A percentile compares a stretch with the other conserved stretches of the same genome.
Evolutionary conservation across 2,113 vertebrate species (phyloP).

Genomic region (Cyrtonyx montezumae): DNA sequence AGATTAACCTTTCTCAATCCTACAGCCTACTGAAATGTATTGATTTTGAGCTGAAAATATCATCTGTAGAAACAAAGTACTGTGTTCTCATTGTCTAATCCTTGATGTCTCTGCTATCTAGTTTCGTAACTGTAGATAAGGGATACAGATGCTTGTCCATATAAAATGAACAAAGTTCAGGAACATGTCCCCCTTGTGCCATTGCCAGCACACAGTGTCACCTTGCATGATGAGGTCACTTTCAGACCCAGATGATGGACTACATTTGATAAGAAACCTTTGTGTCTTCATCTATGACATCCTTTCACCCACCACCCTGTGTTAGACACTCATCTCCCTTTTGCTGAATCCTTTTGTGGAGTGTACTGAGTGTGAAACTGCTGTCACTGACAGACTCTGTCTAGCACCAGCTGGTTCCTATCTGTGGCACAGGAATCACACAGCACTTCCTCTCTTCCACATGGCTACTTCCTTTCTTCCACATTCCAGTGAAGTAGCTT

Average conservation of each 20-base stretch:
- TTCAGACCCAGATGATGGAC: background rate
- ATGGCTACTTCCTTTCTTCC: background rate
- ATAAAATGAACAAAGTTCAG: slow-evolving; percentile 2
- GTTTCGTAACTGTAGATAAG: background rate
- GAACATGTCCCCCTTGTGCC: background rate
- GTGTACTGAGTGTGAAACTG: background rate
- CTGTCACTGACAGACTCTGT: no score
- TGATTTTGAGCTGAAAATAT: slow-evolving; percentile 12
- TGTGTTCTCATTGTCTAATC: background rate
- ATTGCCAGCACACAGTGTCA: background rate
- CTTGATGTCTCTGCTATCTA: background rate
- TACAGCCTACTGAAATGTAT: background rate
- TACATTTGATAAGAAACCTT: background rate
- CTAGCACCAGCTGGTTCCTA: background rate
- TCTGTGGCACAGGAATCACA: background rate
- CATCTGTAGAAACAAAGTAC: background rate
- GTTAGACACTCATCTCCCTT: background rate
- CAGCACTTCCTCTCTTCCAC: background rate
- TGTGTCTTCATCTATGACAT: background rate
- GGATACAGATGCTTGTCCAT: background rate
- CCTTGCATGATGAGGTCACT: background rate
- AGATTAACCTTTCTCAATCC: background rate
- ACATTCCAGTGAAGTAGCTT: background rate
- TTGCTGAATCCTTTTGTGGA: background rate
- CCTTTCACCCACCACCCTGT: background rate